phyloP scores from a whole-genome alignment of 2,113 vertebrate species.

The Isurus oxyrinchus region DNA sequence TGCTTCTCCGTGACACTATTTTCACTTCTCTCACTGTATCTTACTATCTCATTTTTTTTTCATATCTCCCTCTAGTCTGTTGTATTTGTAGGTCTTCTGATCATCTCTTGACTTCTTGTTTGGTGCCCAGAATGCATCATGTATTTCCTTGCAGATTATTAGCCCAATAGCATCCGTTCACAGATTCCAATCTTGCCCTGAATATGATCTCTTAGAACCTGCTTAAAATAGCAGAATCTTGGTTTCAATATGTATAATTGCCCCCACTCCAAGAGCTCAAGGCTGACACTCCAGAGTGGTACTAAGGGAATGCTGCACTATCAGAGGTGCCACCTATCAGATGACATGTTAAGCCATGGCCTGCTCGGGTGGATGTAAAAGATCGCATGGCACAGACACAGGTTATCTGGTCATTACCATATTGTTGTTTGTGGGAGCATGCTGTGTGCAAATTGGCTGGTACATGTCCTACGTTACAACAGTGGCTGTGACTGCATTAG shows the following conservation, averaged over 20 bases:
- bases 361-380: no score
- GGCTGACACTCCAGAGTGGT: neutral
- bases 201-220: neutral
- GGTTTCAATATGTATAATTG: neutral
- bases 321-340: no score
- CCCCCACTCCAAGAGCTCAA: neutral
- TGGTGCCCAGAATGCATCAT: neutral
- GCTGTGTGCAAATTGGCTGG: no score
- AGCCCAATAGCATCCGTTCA: neutral
- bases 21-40: neutral
- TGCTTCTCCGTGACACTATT: neutral
- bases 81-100: neutral
- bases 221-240: neutral
- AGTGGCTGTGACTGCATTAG: no score
- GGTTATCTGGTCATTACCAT: no score
- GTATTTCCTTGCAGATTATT: neutral
- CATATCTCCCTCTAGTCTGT: neutral
- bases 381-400: no score
- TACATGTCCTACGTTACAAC: no score
- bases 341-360: no score
- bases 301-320: no score
- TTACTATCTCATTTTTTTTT: neutral
- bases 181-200: neutral
- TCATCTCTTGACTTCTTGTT: neutral
- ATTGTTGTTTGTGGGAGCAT: no score